A percentile compares a stretch with the other conserved stretches of the same genome.
phyloP scores from a whole-genome alignment of 2,888 invertebrate species.

The Epistrophe eligans region DNA sequence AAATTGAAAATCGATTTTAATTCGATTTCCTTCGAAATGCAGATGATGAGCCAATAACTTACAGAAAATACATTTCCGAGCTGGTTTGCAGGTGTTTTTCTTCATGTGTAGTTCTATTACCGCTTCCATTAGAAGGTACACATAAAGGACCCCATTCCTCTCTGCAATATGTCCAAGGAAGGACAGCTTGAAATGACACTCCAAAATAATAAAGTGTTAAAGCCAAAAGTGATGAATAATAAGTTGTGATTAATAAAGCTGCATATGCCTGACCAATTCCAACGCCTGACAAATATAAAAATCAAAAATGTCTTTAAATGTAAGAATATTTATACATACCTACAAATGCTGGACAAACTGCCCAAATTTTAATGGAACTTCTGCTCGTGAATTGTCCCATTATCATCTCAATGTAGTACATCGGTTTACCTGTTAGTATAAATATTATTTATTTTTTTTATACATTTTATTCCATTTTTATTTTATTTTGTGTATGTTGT shows the following conservation, averaged over 20 bases:
- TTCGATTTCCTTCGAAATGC: too few relatives aligned
- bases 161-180: conserved; percentile 90
- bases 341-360: conserved; percentile 89
- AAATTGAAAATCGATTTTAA: too few relatives aligned
- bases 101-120: conserved; percentile 16
- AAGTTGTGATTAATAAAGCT: conserved; percentile 88
- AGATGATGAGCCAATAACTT: conserved; percentile 78
- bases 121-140: conserved; percentile 78
- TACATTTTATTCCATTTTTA: too few relatives aligned
- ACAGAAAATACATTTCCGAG: conserved; percentile 87
- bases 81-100: conserved; percentile 83
- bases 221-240: conserved; percentile 91
- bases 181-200: conserved; percentile 88
- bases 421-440: conserved; percentile 87
- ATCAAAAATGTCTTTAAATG: neutral
- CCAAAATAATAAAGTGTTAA: conserved; percentile 89
- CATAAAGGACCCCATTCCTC: conserved; percentile 80
- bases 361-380: conserved; percentile 90
- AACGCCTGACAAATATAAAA: conserved; percentile 85
- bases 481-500: too few relatives aligned
- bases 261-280: conserved; percentile 88
- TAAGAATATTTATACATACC: conserved; percentile 85
- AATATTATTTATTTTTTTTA: too few relatives aligned
- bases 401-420: conserved; percentile 93
- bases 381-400: conserved; percentile 93